Conservation (phyloP, 2,797 vertebrate genomes). For the Galagoides demidoff region DNA sequence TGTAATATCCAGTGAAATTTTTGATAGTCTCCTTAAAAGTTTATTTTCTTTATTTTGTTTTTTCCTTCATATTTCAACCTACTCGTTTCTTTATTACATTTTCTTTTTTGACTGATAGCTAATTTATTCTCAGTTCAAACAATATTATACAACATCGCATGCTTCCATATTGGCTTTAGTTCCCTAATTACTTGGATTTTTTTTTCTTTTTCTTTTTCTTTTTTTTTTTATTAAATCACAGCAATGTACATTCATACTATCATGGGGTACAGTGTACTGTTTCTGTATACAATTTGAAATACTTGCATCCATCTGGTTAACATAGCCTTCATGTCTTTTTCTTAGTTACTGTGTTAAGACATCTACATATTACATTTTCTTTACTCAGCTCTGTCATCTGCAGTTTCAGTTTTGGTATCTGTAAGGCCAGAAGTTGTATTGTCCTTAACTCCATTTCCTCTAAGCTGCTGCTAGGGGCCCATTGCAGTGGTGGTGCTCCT, state of each 20-base stretch:
- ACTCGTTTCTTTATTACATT: not conserved
- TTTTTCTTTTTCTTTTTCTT: no score
- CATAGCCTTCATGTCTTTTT: no score
- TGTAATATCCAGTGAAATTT: not conserved
- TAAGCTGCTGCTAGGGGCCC: not conserved
- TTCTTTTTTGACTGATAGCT: not conserved
- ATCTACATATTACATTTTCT: not conserved
- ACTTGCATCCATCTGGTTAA: no score
- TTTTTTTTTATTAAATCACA: no score
- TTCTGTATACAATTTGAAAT: no score
- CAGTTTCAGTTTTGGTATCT: not conserved
- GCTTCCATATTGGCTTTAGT: no score
- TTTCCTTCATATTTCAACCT: not conserved
- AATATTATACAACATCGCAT: no score
- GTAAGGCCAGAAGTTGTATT: not conserved
- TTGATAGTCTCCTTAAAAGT: not conserved
- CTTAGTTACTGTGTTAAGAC: no score
- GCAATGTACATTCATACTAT: no score
- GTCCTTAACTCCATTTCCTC: not conserved
- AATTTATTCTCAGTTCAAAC: no score
- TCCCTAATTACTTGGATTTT: no score
- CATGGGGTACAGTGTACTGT: no score
- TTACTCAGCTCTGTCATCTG: not conserved
- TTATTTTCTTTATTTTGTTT: not conserved
- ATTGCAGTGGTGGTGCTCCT: not conserved